phyloP scores from a whole-genome alignment of 2,113 vertebrate species.

The Corydoras sp. region DNA sequence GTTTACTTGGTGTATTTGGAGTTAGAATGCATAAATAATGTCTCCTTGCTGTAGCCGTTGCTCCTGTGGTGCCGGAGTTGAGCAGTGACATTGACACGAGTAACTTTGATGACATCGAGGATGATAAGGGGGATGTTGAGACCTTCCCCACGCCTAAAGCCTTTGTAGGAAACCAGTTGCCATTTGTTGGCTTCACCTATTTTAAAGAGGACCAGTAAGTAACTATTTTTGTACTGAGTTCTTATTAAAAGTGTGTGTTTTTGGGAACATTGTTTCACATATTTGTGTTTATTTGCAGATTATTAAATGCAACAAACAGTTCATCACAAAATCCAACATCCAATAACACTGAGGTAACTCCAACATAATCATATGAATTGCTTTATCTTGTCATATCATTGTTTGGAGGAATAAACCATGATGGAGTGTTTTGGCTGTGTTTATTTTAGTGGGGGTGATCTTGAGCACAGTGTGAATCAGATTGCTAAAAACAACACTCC shows the following conservation, averaged over 20 bases:
- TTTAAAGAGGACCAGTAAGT: slow-evolving; percentile 93
- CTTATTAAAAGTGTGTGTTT: not conserved
- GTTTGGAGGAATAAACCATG: no score
- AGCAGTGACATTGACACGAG: slow-evolving; percentile 97
- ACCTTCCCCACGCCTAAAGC: slow-evolving; percentile 95
- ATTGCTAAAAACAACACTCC: no score
- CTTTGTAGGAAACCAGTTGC: slow-evolving; percentile 95
- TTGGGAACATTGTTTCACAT: slow-evolving; percentile 12
- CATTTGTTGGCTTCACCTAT: slow-evolving; percentile 97
- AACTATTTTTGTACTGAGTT: not conserved
- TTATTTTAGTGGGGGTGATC: no score
- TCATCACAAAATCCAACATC: slow-evolving; percentile 71
- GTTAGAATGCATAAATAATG: no score
- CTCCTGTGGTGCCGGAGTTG: slow-evolving; percentile 94
- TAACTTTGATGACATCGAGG: slow-evolving; percentile 97
- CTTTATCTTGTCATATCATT: no score
- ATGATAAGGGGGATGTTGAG: slow-evolving; percentile 93
- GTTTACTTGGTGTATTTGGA: no score
- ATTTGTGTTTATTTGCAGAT: slow-evolving; percentile 60
- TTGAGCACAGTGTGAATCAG: no score
- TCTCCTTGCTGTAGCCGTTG: slow-evolving; percentile 68
- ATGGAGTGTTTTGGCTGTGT: no score
- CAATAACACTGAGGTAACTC: slow-evolving; percentile 80
- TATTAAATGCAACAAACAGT: slow-evolving; percentile 79
- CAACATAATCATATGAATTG: no score